A percentile compares a stretch with the other conserved stretches of the same genome.
Conservation (phyloP, 2,888 invertebrate species). For the Reticulitermes lucifugus region DNA sequence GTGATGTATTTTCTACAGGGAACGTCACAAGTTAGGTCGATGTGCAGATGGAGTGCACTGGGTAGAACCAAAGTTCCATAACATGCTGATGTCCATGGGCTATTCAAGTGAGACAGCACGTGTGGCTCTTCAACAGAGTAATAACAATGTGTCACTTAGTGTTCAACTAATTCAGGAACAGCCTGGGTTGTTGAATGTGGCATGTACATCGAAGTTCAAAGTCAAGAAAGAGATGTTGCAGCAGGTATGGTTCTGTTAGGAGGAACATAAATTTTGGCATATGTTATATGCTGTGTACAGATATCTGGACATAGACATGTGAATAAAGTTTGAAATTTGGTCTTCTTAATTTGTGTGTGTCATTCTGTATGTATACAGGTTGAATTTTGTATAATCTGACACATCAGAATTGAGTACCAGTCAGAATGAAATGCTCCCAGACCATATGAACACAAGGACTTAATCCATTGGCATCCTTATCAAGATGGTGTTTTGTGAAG, state of each 20-base stretch:
- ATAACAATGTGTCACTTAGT: constrained; percentile 78
- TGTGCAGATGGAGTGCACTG: constrained; percentile 71
- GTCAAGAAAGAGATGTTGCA: constrained; percentile 47
- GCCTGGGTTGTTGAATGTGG: constrained; percentile 66
- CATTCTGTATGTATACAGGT: too few species aligned
- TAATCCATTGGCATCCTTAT: too few species aligned
- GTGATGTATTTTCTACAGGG: constrained; percentile 59
- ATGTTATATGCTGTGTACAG: too few species aligned
- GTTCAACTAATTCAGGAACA: constrained; percentile 73
- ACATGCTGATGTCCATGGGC: constrained; percentile 76
- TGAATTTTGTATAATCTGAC: too few species aligned
- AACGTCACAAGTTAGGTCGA: constrained; percentile 68
- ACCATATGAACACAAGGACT: too few species aligned
- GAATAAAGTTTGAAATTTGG: too few species aligned
- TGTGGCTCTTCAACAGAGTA: constrained; percentile 72
- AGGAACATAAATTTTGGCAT: too few species aligned
- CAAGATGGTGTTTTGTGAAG: too few species aligned
- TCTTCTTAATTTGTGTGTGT: too few species aligned
- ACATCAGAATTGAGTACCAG: too few species aligned
- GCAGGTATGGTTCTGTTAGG: constrained; percentile 35
- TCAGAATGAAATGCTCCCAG: too few species aligned
- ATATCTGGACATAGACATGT: too few species aligned
- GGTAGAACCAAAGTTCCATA: constrained; percentile 67
- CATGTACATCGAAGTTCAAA: constrained; percentile 55
- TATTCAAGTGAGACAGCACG: constrained; percentile 71